Evolutionary conservation across 2,888 invertebrate genomes (phyloP), one percentile per base, ranked within the genome.

Genomic region (Aphelenchoides bicaudatus): DNA sequence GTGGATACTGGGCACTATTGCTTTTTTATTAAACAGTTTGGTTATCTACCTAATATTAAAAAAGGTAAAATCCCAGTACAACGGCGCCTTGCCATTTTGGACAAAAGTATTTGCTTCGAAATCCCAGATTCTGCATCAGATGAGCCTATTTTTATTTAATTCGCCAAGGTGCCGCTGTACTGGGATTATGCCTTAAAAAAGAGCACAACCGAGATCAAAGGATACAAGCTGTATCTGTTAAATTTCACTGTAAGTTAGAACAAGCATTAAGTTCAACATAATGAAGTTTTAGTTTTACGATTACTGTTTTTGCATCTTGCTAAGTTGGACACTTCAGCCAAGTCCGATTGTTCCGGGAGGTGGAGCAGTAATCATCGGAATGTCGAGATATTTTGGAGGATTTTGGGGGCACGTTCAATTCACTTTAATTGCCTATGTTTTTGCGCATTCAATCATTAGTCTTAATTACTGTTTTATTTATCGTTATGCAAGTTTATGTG

Each of bases 391-490:
- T 16, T 47, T 47, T 3, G 8, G 48, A 4, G 23, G 48, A 10
- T 4, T 47, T 29, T 5, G 5, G 4, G 48, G 48, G 16, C 48
- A 6, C 28, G 29, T 47, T 47, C 28, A 53, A 46, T 53, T 49
- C 50, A 2, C 53, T 19, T 3, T 53, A 3, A n/a, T 53, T 16
- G 53, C 53, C 27, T 5, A 25, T 5, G 28, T 53, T 16, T 53
- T 53, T 4, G 47, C 46, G 4, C 53, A 53, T 4, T 50, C 19
- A 8, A 27, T 6, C 8, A 46, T 53, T 2, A n/a, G 55, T 8
- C 47, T 53, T 1, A 53, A 53, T 30, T 53, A 53, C 50, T 53
- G 53, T 25, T 53, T 49, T 28, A 16, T 53, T 16, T 53, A 21
- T 21, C 53, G 53, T n/a, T 53, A 49, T 5, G 53, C 53, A 47